Base-by-base conservation (phyloP, 2,888 invertebrate species). In the Scelioninae gen. 1 region DNA sequence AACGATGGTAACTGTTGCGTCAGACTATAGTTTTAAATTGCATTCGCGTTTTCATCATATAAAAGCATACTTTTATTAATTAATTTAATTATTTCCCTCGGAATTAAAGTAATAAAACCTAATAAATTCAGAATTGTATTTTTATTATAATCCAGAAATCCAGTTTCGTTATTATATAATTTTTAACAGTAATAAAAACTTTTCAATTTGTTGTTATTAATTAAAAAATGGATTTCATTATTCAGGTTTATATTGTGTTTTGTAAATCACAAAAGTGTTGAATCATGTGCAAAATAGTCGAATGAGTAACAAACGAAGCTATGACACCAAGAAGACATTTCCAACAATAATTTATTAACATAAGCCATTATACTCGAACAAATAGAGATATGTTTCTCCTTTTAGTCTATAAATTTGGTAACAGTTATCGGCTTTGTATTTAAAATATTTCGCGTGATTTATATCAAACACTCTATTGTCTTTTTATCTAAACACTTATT, bases 401-500 rank as follows among this genome's bases (percentile, higher is more conserved):
- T 34, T 16, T 38, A 6, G 53, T 43, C 29, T 40, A 66, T 66
- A 66, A 66, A 66, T 53, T 53, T 34, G 51, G 65, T 16, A 49
- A 51, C 23, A 47, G 23, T 47, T 51, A 16, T 65, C 34, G 4
- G 45, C 29, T 9, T 45, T n/a, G 15, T 32, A 7, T n/a, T 32
- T 49, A 15, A 63, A 62, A 45, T 62, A 62, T 8, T 38, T 38
- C 10, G 15, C 49, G 13, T 51, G 65, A 65, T 51, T 65, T 65
- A 65, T 32, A 65, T 13, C 51, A 65, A 65, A 51, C 51, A 38
- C 32, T 38, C 38, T 16, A 51, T 65, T 65, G 51, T 65, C 15
- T 5, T 40, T 51, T 65, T 65, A 65, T 65, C 65, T 65, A 51
- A 65, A 65, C 32, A 65, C 65, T 40, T 65, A 38, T 65, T 65